A percentile compares a stretch with the other conserved stretches of the same genome.
Evolutionary conservation across 2,888 invertebrate genomes (phyloP).

Genomic region (Orchesella flavescens): DNA sequence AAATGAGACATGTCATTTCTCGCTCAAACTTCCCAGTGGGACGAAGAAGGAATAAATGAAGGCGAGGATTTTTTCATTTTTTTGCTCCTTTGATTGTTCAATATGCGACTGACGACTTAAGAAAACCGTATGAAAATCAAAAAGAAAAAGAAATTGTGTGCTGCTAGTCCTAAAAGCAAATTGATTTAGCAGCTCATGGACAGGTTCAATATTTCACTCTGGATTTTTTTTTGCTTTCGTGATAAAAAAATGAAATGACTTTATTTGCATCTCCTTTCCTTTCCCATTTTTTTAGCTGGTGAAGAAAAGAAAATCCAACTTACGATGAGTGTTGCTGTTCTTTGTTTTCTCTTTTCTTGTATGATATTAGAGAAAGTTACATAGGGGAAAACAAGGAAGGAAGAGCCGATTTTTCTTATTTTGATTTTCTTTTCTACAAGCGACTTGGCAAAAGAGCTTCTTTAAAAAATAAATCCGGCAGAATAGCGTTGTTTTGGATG

Average conservation of each 20-base stretch:
- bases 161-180: conserved; percentile 14
- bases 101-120: too few species aligned
- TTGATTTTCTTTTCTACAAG: not conserved
- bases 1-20: conserved; percentile 63
- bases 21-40: conserved; percentile 3
- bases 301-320: conserved; percentile 8
- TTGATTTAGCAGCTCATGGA: conserved; percentile 55
- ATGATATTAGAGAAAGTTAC: not conserved
- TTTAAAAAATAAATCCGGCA: not conserved
- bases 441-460: conserved; percentile 1
- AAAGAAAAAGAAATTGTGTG: too few species aligned
- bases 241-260: conserved; percentile 28
- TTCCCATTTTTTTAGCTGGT: not conserved
- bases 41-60: not conserved
- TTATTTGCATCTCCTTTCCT: conserved; percentile 28
- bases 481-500: not conserved
- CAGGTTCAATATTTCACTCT: conserved; percentile 46
- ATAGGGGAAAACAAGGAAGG: not conserved
- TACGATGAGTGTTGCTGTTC: too few species aligned
- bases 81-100: too few species aligned
- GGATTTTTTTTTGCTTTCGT: not conserved
- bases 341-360: not conserved
- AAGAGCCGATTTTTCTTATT: conserved; percentile 4
- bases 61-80: not conserved
- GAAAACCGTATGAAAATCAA: too few species aligned